Conservation (phyloP, 2,113 vertebrate species). For the Rostratula benghalensis region DNA sequence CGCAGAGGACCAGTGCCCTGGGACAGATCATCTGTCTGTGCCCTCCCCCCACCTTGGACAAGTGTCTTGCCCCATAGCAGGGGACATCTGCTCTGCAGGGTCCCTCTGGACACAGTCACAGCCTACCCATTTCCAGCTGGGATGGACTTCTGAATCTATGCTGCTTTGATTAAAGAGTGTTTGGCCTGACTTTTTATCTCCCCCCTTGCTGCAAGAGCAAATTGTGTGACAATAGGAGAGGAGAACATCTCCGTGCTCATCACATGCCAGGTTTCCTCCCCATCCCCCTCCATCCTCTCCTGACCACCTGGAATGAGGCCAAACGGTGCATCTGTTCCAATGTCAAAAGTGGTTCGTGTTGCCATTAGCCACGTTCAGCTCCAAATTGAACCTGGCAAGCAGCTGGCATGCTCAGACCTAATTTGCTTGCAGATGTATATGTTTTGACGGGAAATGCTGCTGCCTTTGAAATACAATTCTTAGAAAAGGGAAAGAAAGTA, state of each 20-base stretch:
- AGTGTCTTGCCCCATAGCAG: neutral
- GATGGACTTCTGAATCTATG: neutral
- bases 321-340: neutral
- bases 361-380: neutral
- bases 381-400: slow-evolving; percentile 49
- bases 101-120: neutral
- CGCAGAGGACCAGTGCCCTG: neutral
- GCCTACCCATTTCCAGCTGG: neutral
- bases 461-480: neutral
- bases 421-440: neutral
- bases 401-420: slow-evolving; percentile 11
- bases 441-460: slow-evolving; percentile 16
- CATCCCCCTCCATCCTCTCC: neutral
- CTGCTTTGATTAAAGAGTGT: neutral
- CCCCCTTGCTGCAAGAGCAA: neutral
- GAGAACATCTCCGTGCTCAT: neutral
- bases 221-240: neutral
- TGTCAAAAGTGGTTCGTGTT: neutral
- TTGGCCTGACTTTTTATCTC: neutral
- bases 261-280: neutral
- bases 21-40: neutral
- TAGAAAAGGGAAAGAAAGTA: neutral
- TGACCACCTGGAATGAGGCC: neutral
- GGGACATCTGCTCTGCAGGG: neutral
- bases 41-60: neutral